These are phyloP conservation scores for Zaprionus lineosus DNA, from an alignment of 2,888 invertebrate species.

Conservation along the genomic window DNA sequence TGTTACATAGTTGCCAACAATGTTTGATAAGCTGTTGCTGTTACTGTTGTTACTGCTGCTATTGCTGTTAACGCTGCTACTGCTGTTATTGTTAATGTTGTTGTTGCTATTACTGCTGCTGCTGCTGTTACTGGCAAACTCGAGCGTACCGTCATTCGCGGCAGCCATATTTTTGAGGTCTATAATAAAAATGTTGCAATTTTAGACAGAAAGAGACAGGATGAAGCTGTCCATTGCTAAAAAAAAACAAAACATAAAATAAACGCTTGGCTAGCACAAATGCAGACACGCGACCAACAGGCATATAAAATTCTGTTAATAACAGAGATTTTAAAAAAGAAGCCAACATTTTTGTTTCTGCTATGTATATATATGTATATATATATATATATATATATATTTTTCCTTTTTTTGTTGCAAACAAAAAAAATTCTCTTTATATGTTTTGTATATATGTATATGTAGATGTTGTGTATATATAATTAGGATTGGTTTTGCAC, in stretches of 20 bases:
- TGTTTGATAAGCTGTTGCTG: slow-evolving; percentile 19
- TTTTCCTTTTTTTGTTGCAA: slow-evolving; percentile 42
- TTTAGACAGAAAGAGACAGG: slow-evolving; percentile 21
- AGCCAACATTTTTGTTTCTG: slow-evolving; percentile 7
- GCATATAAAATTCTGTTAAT: slow-evolving; percentile 12
- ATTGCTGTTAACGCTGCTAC: slow-evolving; percentile 32
- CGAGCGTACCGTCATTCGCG: slow-evolving; percentile 80
- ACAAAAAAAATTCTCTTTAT: slow-evolving; percentile 48
- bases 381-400: slow-evolving; percentile 29
- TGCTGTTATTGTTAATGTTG: slow-evolving; percentile 41
- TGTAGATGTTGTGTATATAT: slow-evolving; percentile 56
- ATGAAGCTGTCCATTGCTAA: neutral
- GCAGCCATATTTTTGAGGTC: slow-evolving; percentile 82
- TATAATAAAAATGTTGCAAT: slow-evolving; percentile 72
- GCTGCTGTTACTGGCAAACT: slow-evolving; percentile 65
- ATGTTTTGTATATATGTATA: slow-evolving; percentile 36
- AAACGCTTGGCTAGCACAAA: slow-evolving; percentile 57
- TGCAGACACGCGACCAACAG: slow-evolving; percentile 54
- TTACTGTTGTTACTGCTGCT: slow-evolving; percentile 34
- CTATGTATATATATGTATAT: neutral
- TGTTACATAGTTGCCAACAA: neutral
- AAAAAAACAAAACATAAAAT: neutral
- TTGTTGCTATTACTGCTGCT: slow-evolving; percentile 46
- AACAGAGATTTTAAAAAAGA: slow-evolving; percentile 16
- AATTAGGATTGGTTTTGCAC: slow-evolving; percentile 66